These are phyloP conservation scores for Lampris incognitus DNA, from an alignment of 2,113 vertebrate species.

Conservation along the genomic window DNA sequence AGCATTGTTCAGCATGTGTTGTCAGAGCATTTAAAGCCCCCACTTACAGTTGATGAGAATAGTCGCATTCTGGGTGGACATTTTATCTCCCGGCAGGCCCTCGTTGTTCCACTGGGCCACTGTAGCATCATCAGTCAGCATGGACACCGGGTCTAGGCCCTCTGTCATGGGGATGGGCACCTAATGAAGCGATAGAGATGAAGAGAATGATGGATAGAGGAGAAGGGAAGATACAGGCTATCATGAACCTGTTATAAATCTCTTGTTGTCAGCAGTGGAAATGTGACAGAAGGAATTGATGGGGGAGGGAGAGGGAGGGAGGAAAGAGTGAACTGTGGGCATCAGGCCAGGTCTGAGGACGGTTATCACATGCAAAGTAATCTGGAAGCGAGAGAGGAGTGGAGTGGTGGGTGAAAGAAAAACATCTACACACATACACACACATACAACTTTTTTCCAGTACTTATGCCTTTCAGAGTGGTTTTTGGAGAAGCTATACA, in stretches of 20 bases:
- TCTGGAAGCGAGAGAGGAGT: background rate
- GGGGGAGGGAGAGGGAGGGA: too few species aligned
- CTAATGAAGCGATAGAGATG: slow-evolving; percentile 60
- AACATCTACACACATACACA: too few species aligned
- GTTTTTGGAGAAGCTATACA: background rate
- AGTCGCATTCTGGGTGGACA: slow-evolving; percentile 81
- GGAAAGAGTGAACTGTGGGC: too few species aligned
- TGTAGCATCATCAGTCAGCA: slow-evolving; percentile 80
- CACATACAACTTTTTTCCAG: background rate
- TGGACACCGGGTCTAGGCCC: slow-evolving; percentile 79
- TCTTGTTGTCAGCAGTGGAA: background rate
- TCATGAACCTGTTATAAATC: background rate
- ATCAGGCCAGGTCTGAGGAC: too few species aligned
- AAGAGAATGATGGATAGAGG: background rate
- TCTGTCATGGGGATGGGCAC: slow-evolving; percentile 79
- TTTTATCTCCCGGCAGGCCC: slow-evolving; percentile 80
- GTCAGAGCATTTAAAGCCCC: background rate
- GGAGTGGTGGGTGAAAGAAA: background rate
- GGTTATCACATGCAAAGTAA: background rate
- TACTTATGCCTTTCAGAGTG: background rate
- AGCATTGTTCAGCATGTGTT: background rate
- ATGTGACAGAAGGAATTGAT: too few species aligned
- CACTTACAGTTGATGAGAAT: slow-evolving; percentile 78
- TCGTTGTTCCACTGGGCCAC: slow-evolving; percentile 85
- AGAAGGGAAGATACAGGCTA: background rate